Evolutionary conservation across 2,797 vertebrate species (phyloP).

Genomic region (Chelmon rostratus): DNA sequence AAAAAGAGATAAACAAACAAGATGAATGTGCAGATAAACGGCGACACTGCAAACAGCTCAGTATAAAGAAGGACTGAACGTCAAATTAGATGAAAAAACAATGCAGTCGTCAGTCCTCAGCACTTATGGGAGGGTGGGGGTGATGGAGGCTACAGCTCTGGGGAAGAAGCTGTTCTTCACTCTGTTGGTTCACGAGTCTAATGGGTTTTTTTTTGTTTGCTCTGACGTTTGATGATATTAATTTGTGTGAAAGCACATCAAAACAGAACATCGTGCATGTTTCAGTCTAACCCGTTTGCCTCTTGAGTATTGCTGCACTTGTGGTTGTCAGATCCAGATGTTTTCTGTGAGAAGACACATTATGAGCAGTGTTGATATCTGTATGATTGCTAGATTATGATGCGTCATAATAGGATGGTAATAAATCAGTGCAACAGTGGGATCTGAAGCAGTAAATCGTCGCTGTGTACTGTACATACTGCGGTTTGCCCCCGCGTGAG

Average conservation of each 20-base stretch:
- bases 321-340: constrained; percentile 21
- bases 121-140: no score
- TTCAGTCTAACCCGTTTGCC: neutral
- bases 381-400: neutral
- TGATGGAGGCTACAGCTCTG: no score
- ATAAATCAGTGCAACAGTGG: constrained; percentile 21
- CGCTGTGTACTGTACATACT: constrained; percentile 9
- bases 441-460: constrained; percentile 13
- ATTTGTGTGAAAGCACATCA: neutral
- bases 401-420: neutral
- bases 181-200: no score
- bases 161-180: no score
- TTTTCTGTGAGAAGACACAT: neutral
- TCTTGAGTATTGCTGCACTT: neutral
- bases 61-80: no score
- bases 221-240: neutral
- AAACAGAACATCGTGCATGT: neutral
- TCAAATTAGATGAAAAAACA: no score
- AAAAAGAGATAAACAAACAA: no score
- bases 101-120: no score
- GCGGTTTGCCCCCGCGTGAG: constrained; percentile 12
- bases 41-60: no score
- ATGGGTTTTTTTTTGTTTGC: no score
- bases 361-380: constrained; percentile 4
- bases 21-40: no score